These are phyloP conservation scores for Dolichotis patagonum DNA, from an alignment of 2,113 vertebrate genomes.

Conservation along the genomic window DNA sequence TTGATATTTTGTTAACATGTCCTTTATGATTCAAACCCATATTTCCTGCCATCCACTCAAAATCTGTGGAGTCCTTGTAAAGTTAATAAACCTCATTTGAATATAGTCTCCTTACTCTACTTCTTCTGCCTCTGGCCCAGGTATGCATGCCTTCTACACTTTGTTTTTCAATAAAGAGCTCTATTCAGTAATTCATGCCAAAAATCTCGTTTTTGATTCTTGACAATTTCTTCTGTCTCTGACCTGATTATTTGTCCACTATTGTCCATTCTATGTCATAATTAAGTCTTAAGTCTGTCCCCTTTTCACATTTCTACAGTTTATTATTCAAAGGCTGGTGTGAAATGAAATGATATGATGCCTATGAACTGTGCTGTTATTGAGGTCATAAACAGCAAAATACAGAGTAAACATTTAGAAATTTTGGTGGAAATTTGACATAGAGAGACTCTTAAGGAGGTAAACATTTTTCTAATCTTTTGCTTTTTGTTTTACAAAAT, in stretches of 20 bases:
- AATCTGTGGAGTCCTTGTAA: background rate
- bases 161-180: background rate
- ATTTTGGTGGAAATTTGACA: background rate
- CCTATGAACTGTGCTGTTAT: background rate
- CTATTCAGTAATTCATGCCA: background rate
- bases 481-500: background rate
- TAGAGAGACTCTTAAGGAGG: background rate
- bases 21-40: background rate
- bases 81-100: background rate
- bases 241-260: background rate
- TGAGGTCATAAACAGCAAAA: background rate
- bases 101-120: background rate
- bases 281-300: background rate
- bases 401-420: background rate
- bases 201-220: background rate
- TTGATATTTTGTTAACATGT: background rate
- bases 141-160: background rate
- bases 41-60: background rate
- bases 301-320: background rate
- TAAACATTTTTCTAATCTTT: background rate
- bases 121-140: background rate
- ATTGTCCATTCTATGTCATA: background rate
- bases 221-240: background rate
- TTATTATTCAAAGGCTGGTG: background rate
- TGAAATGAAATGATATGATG: background rate